Evolutionary conservation across 2,888 invertebrate species (phyloP).

Genomic region (Schizotus pectinicornis): DNA sequence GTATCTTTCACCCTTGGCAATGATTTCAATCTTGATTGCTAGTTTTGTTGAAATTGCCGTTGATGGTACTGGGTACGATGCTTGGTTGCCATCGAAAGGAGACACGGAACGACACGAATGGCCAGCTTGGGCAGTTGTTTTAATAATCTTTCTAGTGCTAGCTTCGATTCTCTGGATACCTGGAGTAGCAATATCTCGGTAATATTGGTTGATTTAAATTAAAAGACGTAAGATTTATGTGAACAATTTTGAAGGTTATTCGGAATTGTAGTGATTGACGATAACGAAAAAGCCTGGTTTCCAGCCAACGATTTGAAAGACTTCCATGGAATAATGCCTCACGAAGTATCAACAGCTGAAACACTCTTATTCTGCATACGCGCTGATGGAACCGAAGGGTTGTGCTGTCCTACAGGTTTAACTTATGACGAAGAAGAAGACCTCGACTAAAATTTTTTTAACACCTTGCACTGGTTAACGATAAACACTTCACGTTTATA

Average conservation of each 20-base stretch:
- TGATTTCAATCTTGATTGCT: slow-evolving; percentile 84
- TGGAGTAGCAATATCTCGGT: slow-evolving; percentile 81
- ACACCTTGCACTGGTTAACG: not conserved
- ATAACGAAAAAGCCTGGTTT: slow-evolving; percentile 92
- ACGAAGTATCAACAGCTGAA: slow-evolving; percentile 79
- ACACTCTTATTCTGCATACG: slow-evolving; percentile 83
- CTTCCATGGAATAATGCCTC: slow-evolving; percentile 87
- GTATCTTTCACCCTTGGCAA: slow-evolving; percentile 87
- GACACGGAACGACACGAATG: slow-evolving; percentile 79
- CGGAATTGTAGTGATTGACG: slow-evolving; percentile 81
- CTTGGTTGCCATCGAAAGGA: slow-evolving; percentile 79
- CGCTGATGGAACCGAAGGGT: slow-evolving; percentile 81
- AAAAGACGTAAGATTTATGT: not conserved
- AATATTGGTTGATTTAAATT: slow-evolving; percentile 30
- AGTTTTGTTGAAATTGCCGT: slow-evolving; percentile 81
- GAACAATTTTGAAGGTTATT: slow-evolving; percentile 66
- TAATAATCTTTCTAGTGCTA: slow-evolving; percentile 76
- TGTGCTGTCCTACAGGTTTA: slow-evolving; percentile 78
- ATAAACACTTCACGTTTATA: not conserved
- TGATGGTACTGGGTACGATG: slow-evolving; percentile 84
- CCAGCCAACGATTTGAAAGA: slow-evolving; percentile 87
- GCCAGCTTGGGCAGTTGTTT: slow-evolving; percentile 83
- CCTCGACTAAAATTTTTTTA: slow-evolving; percentile 2
- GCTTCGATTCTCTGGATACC: slow-evolving; percentile 91
- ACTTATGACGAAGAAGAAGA: slow-evolving; percentile 59